Conservation (phyloP, 2,888 invertebrate genomes). For the Pachliopta kotzebuea region DNA sequence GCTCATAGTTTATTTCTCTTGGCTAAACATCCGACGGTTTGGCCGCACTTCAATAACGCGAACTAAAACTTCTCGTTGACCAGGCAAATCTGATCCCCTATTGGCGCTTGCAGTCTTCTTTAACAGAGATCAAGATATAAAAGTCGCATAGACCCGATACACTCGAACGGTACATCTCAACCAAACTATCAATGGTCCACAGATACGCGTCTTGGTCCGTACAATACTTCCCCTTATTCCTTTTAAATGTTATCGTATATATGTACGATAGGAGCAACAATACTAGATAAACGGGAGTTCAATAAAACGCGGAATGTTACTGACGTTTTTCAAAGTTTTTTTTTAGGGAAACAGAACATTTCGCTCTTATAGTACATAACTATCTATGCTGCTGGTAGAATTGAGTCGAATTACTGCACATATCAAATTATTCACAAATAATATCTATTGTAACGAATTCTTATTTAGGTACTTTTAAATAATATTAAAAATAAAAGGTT, state of each 20-base stretch:
- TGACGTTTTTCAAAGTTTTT: constrained; percentile 6
- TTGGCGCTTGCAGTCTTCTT: neutral
- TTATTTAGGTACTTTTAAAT: too few relatives aligned
- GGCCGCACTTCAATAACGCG: constrained; percentile 40
- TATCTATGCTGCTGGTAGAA: too few relatives aligned
- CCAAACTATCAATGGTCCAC: constrained; percentile 19
- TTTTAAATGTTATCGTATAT: constrained; percentile 8
- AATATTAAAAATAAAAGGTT: too few relatives aligned
- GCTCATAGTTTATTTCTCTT: constrained; percentile 39
- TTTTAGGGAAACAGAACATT: neutral
- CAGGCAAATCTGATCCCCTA: constrained; percentile 13
- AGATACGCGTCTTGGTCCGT: too few relatives aligned
- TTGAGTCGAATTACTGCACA: too few relatives aligned
- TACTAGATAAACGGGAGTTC: constrained; percentile 22
- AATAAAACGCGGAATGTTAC: constrained; percentile 20
- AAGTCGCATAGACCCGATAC: constrained; percentile 16
- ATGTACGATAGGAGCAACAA: constrained; percentile 9
- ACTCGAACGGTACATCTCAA: constrained; percentile 12
- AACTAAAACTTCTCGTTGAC: constrained; percentile 11
- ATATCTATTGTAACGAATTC: too few relatives aligned
- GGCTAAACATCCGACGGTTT: constrained; percentile 38
- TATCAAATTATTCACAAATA: too few relatives aligned
- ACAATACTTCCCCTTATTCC: constrained; percentile 8
- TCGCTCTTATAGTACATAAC: neutral
- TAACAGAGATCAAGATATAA: constrained; percentile 12